These are phyloP conservation scores for Acanthornis magna DNA, from an alignment of 2,797 vertebrate genomes.

Conservation along the genomic window DNA sequence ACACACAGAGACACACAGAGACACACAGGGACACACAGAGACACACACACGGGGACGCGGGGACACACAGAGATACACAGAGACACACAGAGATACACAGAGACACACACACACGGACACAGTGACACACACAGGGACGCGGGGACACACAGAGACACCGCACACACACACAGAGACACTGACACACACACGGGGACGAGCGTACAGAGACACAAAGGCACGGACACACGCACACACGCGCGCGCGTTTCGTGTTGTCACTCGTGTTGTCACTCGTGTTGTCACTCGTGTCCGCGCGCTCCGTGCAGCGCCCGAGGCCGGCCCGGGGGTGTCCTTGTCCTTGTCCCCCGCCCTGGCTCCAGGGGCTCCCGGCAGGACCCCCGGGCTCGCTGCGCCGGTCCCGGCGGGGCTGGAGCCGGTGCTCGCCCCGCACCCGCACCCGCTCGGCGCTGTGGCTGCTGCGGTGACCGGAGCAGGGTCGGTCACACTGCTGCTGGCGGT, in stretches of 20 bases:
- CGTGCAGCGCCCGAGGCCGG: neutral
- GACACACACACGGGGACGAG: neutral
- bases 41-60: no score
- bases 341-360: no score
- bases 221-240: neutral
- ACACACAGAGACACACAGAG: neutral
- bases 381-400: neutral
- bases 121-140: neutral
- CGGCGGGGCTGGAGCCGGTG: neutral
- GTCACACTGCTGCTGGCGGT: neutral
- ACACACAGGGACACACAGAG: no score
- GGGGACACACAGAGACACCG: neutral
- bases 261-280: neutral
- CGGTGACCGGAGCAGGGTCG: neutral
- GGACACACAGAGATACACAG: neutral
- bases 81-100: neutral
- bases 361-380: neutral
- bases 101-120: neutral
- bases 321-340: no score
- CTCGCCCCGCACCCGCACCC: neutral
- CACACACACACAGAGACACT: neutral
- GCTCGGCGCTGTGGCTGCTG: neutral
- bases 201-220: no score
- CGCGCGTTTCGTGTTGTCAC: no score
- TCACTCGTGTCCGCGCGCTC: neutral